Percentiles rank a stretch among this genome's conserved stretches.
phyloP scores from a whole-genome alignment of 2,888 invertebrate genomes.

The Megamerina dolium region DNA sequence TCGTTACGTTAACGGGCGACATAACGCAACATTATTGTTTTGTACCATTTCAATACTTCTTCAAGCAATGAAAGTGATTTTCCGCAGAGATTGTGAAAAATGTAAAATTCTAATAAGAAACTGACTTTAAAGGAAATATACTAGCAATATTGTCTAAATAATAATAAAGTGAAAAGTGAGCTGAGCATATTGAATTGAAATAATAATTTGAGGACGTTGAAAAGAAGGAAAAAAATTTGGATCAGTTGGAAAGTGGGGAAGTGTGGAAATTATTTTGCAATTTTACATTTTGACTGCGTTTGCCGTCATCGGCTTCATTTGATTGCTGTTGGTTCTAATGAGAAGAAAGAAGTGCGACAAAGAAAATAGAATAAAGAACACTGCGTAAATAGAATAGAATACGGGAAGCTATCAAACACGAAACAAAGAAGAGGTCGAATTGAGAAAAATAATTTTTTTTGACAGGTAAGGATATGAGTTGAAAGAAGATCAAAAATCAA shows the following conservation, averaged over 20 bases:
- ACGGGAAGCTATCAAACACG: not conserved
- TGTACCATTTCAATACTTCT: not conserved
- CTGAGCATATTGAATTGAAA: slow-evolving; percentile 6
- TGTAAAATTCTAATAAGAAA: slow-evolving; percentile 4
- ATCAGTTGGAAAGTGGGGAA: too few species aligned
- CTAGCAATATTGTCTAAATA: slow-evolving; percentile 7
- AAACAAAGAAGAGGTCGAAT: not conserved
- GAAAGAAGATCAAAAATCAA: slow-evolving; percentile 1
- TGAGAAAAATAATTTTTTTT: slow-evolving; percentile 3
- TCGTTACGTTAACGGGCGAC: not conserved
- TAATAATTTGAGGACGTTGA: slow-evolving; percentile 3
- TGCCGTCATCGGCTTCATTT: not conserved
- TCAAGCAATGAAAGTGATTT: not conserved
- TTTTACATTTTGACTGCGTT: slow-evolving; percentile 6
- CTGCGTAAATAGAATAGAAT: slow-evolving; percentile 3
- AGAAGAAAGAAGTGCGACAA: not conserved
- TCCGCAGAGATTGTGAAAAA: slow-evolving; percentile 3
- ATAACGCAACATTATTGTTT: not conserved
- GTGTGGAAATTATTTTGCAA: slow-evolving; percentile 3
- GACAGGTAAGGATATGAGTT: slow-evolving; percentile 11
- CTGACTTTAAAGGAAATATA: slow-evolving; percentile 6
- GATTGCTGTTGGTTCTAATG: not conserved
- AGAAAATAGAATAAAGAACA: slow-evolving; percentile 4
- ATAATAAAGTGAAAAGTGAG: slow-evolving; percentile 13
- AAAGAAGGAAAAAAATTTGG: not conserved